A percentile compares a stretch with the other conserved stretches of the same genome.
phyloP scores from a whole-genome alignment of 2,113 vertebrate genomes.

The Thinocorus orbignyianus region DNA sequence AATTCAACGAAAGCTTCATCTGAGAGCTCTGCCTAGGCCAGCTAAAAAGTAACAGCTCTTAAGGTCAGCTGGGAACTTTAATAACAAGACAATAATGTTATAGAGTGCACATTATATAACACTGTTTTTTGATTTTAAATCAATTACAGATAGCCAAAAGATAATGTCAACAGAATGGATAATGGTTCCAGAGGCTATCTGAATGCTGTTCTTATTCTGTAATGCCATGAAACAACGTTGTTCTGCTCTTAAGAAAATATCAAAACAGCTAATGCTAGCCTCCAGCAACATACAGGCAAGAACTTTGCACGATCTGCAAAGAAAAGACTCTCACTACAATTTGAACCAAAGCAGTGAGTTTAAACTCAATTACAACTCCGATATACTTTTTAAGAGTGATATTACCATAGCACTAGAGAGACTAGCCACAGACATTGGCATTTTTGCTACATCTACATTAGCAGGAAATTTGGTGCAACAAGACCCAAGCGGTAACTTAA shows the following conservation, averaged over 20 bases:
- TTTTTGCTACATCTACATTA: not conserved
- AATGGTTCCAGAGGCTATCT: slow-evolving; percentile 15
- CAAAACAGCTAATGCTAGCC: not conserved
- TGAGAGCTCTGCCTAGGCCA: not conserved
- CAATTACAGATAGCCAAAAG: not conserved
- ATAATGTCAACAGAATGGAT: slow-evolving; percentile 21
- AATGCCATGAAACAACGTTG: not conserved
- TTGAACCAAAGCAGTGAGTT: not conserved
- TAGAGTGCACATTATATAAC: not conserved
- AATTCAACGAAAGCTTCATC: not conserved
- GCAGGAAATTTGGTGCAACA: not conserved
- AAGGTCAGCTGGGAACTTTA: not conserved
- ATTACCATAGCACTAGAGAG: not conserved
- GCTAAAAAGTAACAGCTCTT: not conserved
- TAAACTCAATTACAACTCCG: not conserved
- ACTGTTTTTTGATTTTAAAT: slow-evolving; percentile 25
- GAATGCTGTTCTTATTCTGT: not conserved
- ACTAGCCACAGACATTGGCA: not conserved
- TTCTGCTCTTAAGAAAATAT: not conserved
- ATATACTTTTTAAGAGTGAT: not conserved
- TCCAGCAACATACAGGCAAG: not conserved
- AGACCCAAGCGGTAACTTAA: not conserved
- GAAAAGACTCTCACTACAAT: not conserved
- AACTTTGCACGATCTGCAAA: not conserved
- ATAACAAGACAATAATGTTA: not conserved